phyloP scores from a whole-genome alignment of 2,113 vertebrate genomes.

The Halcyon senegalensis region DNA sequence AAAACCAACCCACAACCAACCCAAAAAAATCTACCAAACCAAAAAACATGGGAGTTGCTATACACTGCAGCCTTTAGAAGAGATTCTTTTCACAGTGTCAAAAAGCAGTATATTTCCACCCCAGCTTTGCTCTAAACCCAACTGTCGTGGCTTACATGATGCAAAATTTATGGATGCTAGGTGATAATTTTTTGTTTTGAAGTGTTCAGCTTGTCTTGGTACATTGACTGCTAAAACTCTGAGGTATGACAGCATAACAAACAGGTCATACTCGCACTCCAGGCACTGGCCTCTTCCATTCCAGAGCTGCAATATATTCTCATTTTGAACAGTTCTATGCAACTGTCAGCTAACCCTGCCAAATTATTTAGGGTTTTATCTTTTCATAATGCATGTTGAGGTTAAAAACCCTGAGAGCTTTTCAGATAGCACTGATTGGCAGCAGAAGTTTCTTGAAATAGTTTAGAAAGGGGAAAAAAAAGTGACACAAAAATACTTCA shows the following conservation, averaged over 20 bases:
- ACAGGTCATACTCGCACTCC: constrained; percentile 16
- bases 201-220: constrained; percentile 26
- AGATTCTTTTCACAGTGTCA: constrained; percentile 63
- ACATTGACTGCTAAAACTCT: not conserved
- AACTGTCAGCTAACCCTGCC: constrained; percentile 13
- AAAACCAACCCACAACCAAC: not conserved
- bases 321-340: constrained; percentile 4
- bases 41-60: not conserved
- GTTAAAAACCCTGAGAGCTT: constrained; percentile 68
- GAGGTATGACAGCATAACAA: not conserved
- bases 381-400: constrained; percentile 3
- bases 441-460: constrained; percentile 40
- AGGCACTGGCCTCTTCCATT: not conserved
- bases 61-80: constrained; percentile 41
- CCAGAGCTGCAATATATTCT: constrained; percentile 37
- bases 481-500: constrained; percentile 63
- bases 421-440: constrained; percentile 30
- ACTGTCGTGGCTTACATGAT: not conserved
- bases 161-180: not conserved
- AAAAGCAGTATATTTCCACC: constrained; percentile 36
- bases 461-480: constrained; percentile 23
- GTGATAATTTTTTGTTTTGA: constrained; percentile 9
- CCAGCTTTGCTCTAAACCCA: constrained; percentile 37
- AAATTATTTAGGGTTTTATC: constrained; percentile 48
- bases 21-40: not conserved